phyloP scores from a whole-genome alignment of 2,113 vertebrate genomes.

The Erythrocercus mccallii region DNA sequence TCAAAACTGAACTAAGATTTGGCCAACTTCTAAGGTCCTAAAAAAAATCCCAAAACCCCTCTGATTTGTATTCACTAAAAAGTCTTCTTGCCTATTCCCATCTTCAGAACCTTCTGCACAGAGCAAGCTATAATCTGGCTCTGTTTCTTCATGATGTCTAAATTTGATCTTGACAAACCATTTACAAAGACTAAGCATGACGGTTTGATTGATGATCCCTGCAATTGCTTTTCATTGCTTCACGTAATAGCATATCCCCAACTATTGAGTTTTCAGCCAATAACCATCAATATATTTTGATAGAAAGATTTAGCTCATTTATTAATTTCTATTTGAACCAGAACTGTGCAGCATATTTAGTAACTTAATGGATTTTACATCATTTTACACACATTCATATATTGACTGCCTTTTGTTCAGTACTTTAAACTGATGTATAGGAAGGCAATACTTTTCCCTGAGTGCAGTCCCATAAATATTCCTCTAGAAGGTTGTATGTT shows the following conservation, averaged over 20 bases:
- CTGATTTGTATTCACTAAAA: not conserved
- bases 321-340: not conserved
- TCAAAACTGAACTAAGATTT: not conserved
- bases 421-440: not conserved
- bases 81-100: not conserved
- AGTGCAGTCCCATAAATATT: not conserved
- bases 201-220: not conserved
- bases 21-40: not conserved
- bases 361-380: constrained; percentile 27
- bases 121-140: not conserved
- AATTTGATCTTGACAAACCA: not conserved
- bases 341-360: not conserved
- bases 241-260: not conserved
- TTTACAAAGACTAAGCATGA: not conserved
- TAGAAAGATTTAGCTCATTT: not conserved
- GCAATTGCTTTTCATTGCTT: not conserved
- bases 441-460: not conserved
- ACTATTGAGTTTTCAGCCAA: not conserved
- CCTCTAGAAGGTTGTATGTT: not conserved
- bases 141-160: not conserved
- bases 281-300: not conserved
- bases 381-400: not conserved
- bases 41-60: not conserved
- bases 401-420: not conserved
- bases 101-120: not conserved